These are phyloP conservation scores for Artibeus lituratus DNA, from an alignment of 2,797 vertebrate species.

Conservation along the genomic window DNA sequence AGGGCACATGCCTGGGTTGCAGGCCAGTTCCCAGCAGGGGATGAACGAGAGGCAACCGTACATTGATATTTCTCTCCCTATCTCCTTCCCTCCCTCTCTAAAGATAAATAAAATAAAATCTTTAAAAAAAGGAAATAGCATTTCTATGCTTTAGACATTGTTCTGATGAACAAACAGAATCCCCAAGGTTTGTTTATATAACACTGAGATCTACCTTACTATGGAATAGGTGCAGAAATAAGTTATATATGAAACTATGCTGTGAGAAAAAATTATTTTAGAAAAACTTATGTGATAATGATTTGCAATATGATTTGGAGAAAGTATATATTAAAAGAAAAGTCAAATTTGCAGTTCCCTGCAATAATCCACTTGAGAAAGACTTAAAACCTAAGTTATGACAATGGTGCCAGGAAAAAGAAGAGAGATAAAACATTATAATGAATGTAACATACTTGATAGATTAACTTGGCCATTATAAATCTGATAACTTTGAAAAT, in stretches of 20 bases:
- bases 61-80: too few species aligned
- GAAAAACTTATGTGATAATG: neutral
- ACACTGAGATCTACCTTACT: neutral
- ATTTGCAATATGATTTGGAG: neutral
- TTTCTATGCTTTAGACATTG: neutral
- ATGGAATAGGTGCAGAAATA: neutral
- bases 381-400: neutral
- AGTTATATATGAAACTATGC: neutral
- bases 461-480: neutral
- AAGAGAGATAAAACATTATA: neutral
- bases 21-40: too few species aligned
- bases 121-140: too few species aligned
- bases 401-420: neutral
- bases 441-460: neutral
- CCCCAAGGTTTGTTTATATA: neutral
- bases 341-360: neutral
- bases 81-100: too few species aligned
- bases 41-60: too few species aligned
- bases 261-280: neutral
- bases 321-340: neutral
- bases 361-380: neutral
- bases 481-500: neutral
- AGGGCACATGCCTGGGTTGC: too few species aligned
- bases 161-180: neutral
- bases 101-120: too few species aligned